Evolutionary conservation across 1,140 invertebrate species (phyloP).

Genomic region (Brachionus koreanus): DNA sequence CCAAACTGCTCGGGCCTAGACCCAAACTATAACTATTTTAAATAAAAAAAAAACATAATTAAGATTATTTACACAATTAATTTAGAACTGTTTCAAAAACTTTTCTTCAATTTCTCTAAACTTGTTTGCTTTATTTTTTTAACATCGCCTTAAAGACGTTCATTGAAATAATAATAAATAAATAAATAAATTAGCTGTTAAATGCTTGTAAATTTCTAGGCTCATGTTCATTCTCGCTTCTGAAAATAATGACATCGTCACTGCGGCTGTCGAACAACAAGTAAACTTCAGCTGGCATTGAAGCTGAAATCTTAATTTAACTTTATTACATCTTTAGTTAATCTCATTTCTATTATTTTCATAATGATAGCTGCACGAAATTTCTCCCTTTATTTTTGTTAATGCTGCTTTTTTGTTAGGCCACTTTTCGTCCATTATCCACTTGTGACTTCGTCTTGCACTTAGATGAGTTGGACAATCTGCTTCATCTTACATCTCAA

Average conservation of each 20-base stretch:
- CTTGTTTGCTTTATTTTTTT: too few species aligned
- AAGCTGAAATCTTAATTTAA: background rate
- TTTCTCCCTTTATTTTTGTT: background rate
- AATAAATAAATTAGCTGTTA: too few species aligned
- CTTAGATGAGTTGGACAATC: background rate
- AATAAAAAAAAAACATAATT: too few species aligned
- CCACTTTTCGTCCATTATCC: background rate
- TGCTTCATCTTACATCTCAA: background rate
- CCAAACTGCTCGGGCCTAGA: too few species aligned
- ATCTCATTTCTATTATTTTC: background rate
- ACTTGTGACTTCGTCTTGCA: background rate
- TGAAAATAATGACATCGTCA: background rate
- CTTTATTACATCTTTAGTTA: background rate
- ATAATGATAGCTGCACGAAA: background rate
- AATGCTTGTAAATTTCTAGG: too few species aligned
- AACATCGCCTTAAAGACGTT: too few species aligned
- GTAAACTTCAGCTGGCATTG: background rate
- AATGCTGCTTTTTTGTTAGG: too few species aligned
- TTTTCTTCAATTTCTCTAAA: too few species aligned
- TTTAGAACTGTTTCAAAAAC: too few species aligned
- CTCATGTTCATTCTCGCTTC: slow-evolving; percentile 9
- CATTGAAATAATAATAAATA: too few species aligned
- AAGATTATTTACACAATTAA: too few species aligned
- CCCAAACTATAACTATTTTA: too few species aligned
- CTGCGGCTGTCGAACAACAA: background rate